Percentiles rank a stretch among this genome's conserved stretches.
phyloP scores from a whole-genome alignment of 2,113 vertebrate genomes.

The Lepisosteus osseus region DNA sequence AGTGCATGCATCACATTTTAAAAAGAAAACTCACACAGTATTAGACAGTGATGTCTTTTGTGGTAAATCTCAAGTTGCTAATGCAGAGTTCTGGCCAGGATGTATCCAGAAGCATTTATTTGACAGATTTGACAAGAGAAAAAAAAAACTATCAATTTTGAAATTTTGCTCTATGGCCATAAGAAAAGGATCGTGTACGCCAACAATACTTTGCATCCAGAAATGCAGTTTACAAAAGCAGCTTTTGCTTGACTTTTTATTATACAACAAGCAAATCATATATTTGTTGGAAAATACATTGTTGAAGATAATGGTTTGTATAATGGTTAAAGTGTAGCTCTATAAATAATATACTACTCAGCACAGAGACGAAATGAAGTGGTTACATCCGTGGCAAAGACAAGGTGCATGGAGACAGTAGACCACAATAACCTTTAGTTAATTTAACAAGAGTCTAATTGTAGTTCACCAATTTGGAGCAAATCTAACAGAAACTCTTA shows the following conservation, averaged over 20 bases:
- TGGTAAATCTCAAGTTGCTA: neutral
- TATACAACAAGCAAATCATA: neutral
- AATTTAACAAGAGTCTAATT: too few species aligned
- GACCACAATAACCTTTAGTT: too few species aligned
- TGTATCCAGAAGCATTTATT: neutral
- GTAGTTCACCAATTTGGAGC: too few species aligned
- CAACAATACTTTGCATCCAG: neutral
- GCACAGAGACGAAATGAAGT: neutral
- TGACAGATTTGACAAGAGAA: conserved; percentile 2
- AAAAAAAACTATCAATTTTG: neutral
- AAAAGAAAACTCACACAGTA: neutral
- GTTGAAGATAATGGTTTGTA: too few species aligned
- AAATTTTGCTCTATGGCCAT: conserved; percentile 1
- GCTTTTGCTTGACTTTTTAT: neutral
- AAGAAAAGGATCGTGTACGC: neutral
- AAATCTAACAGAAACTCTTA: too few species aligned
- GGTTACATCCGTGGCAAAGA: neutral
- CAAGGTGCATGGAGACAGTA: too few species aligned
- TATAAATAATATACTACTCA: neutral
- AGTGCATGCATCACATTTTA: neutral
- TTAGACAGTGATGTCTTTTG: conserved; percentile 1
- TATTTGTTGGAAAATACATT: too few species aligned
- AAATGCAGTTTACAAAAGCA: neutral
- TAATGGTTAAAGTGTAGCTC: too few species aligned
- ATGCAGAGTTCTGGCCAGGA: neutral